Evolutionary conservation across 1,140 invertebrate species (phyloP).

Genomic region (Oryzaephilus surinamensis): DNA sequence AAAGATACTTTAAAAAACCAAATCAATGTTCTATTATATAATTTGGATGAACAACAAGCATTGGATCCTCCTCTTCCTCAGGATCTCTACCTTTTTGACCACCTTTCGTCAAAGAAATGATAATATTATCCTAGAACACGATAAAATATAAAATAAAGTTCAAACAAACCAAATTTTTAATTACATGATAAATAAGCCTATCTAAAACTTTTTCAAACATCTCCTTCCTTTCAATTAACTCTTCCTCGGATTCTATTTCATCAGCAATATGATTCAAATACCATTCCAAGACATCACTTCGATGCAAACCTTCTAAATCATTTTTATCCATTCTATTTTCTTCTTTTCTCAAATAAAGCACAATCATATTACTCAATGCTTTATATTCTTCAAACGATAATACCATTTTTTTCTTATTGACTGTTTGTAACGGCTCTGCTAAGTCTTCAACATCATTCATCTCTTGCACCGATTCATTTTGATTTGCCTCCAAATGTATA

Average conservation of each 20-base stretch:
- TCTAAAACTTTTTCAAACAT: slow-evolving; percentile 95
- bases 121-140: slow-evolving; percentile 70
- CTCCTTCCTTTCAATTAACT: slow-evolving; percentile 78
- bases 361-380: slow-evolving; percentile 81
- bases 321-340: slow-evolving; percentile 47
- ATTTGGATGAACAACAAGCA: slow-evolving; percentile 92
- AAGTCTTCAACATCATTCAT: slow-evolving; percentile 16
- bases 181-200: slow-evolving; percentile 79
- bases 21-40: slow-evolving; percentile 88
- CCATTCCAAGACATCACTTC: slow-evolving; percentile 85
- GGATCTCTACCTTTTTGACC: slow-evolving; percentile 40
- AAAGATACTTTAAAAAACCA: too few relatives aligned
- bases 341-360: slow-evolving; percentile 85
- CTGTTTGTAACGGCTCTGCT: slow-evolving; percentile 13
- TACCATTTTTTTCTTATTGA: slow-evolving; percentile 71
- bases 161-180: slow-evolving; percentile 2
- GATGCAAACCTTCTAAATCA: slow-evolving; percentile 55
- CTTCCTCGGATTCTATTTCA: slow-evolving; percentile 83
- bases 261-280: slow-evolving; percentile 84
- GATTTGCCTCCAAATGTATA: slow-evolving; percentile 71
- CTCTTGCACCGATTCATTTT: slow-evolving; percentile 38
- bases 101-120: slow-evolving; percentile 72
- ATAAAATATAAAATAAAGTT: slow-evolving; percentile 6
- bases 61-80: slow-evolving; percentile 66
- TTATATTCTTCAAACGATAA: slow-evolving; percentile 95